phyloP scores from a whole-genome alignment of 2,797 vertebrate genomes.

The Dendrocincla tyrannina region DNA sequence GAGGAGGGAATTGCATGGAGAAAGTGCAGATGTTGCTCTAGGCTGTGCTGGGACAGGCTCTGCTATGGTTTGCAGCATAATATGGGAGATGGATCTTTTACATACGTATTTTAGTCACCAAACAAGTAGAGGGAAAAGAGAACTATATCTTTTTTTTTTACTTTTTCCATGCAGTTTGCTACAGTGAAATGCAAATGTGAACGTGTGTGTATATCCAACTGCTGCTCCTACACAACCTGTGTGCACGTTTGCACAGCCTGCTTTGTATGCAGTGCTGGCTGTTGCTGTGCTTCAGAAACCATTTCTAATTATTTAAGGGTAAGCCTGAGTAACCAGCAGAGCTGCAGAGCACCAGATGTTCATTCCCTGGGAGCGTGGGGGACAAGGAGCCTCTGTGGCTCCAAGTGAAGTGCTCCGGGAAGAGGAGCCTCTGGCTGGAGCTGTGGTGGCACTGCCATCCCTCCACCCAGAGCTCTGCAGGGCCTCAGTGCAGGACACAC shows the following conservation, averaged over 20 bases:
- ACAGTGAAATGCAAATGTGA: background rate
- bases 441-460: background rate
- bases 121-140: background rate
- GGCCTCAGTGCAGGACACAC: background rate
- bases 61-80: background rate
- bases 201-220: rapidly evolving
- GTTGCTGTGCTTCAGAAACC: background rate
- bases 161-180: background rate
- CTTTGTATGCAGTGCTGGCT: background rate
- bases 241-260: background rate
- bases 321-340: background rate
- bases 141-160: background rate
- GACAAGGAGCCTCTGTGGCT: background rate
- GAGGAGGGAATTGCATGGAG: background rate
- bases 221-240: background rate
- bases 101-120: background rate
- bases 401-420: background rate
- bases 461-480: background rate
- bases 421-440: background rate
- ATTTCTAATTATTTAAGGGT: background rate
- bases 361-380: rapidly evolving
- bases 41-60: background rate
- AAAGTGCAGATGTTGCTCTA: background rate
- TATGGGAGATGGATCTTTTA: background rate
- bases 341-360: background rate